Percentiles rank a stretch among this genome's conserved stretches.
Conservation (phyloP, 2,113 vertebrate species). For the Eulemur macaco region DNA sequence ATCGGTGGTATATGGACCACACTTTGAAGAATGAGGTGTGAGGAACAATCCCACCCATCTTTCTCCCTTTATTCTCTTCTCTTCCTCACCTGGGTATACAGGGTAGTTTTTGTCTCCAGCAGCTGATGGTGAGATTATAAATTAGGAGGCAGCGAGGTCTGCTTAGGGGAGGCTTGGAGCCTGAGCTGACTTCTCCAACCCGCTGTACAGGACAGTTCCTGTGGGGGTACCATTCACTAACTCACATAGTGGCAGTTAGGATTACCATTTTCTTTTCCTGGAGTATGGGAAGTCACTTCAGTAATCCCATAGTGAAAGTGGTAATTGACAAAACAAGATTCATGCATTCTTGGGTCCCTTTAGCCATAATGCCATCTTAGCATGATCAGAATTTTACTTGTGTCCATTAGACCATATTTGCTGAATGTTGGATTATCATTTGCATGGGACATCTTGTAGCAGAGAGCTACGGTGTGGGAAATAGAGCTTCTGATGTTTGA, state of each 20-base stretch:
- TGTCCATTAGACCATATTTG: neutral
- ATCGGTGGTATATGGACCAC: neutral
- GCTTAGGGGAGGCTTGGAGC: neutral
- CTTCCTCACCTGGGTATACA: neutral
- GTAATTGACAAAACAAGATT: neutral
- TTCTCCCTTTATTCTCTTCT: neutral
- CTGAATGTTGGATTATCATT: neutral
- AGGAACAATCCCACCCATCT: neutral
- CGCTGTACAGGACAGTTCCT: neutral
- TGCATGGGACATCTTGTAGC: neutral
- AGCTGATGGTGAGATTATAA: neutral
- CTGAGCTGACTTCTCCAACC: neutral
- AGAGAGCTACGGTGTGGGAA: neutral
- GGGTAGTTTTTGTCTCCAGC: neutral
- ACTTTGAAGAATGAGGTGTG: neutral
- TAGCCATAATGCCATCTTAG: neutral
- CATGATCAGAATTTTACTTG: neutral
- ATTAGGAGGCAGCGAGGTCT: neutral
- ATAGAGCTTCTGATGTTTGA: neutral
- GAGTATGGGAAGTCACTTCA: neutral
- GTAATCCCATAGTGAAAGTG: neutral
- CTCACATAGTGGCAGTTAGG: neutral
- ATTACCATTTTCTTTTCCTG: neutral
- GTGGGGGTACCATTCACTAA: neutral
- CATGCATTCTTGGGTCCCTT: neutral